Conservation (phyloP, 2,797 vertebrate genomes). For the Scolopax bukidnonensis region DNA sequence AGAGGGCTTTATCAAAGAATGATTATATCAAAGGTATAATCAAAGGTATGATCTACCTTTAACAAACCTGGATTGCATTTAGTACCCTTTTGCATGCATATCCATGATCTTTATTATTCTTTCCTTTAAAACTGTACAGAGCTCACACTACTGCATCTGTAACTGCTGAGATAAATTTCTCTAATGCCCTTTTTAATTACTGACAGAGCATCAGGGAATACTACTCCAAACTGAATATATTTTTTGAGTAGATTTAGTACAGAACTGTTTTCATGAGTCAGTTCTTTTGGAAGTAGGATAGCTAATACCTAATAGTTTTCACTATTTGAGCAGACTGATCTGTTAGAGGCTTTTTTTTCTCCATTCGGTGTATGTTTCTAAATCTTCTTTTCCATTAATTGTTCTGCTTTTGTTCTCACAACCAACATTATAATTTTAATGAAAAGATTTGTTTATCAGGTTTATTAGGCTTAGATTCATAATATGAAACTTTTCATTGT, state of each 20-base stretch:
- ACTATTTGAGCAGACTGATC: not conserved
- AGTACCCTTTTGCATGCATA: not conserved
- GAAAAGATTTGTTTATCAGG: not conserved
- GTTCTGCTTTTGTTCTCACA: not conserved
- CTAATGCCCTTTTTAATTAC: not conserved
- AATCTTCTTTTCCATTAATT: not conserved
- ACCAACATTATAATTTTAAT: not conserved
- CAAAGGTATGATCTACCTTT: not conserved
- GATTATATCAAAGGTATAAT: not conserved
- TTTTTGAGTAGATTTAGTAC: not conserved
- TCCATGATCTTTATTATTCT: not conserved
- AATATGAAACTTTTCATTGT: not conserved
- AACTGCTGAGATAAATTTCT: not conserved
- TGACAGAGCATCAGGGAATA: not conserved
- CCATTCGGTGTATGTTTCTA: not conserved
- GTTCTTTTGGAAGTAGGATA: not conserved
- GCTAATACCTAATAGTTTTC: not conserved
- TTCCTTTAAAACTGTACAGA: not conserved
- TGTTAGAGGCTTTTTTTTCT: not conserved
- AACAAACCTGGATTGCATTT: not conserved
- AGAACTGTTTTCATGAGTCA: not conserved
- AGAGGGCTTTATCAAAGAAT: rapidly evolving
- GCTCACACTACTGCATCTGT: not conserved
- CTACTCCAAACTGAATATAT: not conserved
- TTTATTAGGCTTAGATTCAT: not conserved